Evolutionary conservation across 2,113 vertebrate genomes (phyloP), one percentile per base, ranked within the genome.

Genomic region (Mixornis gularis): DNA sequence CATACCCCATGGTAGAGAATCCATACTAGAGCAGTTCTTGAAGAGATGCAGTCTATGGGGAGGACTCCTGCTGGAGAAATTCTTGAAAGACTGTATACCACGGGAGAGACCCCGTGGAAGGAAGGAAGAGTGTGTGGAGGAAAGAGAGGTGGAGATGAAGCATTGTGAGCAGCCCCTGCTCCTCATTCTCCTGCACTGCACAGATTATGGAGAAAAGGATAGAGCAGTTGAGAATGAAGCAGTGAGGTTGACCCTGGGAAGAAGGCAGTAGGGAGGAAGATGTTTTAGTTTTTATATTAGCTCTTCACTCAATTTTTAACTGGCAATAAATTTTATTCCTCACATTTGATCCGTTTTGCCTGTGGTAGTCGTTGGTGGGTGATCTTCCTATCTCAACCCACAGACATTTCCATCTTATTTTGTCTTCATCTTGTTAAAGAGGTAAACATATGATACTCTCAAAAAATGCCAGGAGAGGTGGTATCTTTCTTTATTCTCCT

Each of bases 131-230:
- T 7, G 2, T 70, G 19, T 53, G 24, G 29, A 78, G 20, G 26
- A 66, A 79, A 32, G 16, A 69, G 6, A 59, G 18, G 4, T 1
- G 41, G 32, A 85, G 6, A 26, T 0, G 0, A 81, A 38, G 6
- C n/a, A 29, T 19, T 4, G 5, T 18, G 10, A 73, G 17, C 34
- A 11, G 16, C 3, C 2, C 3, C 3, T 18, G 20, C 40, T 91
- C 44, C 13, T 68, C 36, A 36, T 72, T 10, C 2, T 12, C 2
- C 16, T 79, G 10, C 13, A 11, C 8, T 58, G 17, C 17, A 77
- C 2, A 0, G 8, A 16, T 56, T 43, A 65, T 8, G 13, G 3
- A 12, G 14, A 13, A 12, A 60, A 80, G 40, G 5, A 40, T 21
- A 79, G 18, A 76, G 5, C 5, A 48, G 6, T 18, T 77, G 49